phyloP scores from a whole-genome alignment of 2,797 vertebrate species.

The Pangasius krempfi region DNA sequence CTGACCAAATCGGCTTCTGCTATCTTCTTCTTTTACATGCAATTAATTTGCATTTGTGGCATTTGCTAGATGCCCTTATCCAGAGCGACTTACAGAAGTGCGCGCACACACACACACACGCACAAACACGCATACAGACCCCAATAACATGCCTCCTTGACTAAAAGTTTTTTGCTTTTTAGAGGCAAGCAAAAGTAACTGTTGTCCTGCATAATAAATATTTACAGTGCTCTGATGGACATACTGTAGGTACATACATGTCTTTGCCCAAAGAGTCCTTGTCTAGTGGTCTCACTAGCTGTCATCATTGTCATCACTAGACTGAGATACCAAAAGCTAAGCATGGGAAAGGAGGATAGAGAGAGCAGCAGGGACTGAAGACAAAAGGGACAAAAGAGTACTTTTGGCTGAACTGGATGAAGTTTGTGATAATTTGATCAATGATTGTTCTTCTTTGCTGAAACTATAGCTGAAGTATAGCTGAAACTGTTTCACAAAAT shows the following conservation, averaged over 20 bases:
- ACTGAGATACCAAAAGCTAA: constrained; percentile 3
- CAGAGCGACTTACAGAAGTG: neutral
- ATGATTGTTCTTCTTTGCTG: neutral
- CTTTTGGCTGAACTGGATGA: no score
- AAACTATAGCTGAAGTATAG: neutral
- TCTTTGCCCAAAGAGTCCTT: constrained; percentile 7
- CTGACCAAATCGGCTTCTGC: constrained; percentile 41
- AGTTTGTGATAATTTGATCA: neutral
- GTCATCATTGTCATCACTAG: neutral
- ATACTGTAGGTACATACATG: neutral
- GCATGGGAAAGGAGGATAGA: constrained; percentile 1
- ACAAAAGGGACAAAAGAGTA: no score
- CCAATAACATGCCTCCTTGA: neutral
- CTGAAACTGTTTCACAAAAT: neutral
- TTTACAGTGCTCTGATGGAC: neutral
- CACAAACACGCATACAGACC: neutral
- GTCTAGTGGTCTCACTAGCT: neutral
- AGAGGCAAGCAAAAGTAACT: neutral
- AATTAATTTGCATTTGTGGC: neutral
- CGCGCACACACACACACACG: neutral
- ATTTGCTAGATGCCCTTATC: neutral
- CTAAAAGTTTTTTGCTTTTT: neutral
- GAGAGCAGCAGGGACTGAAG: no score
- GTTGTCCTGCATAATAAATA: constrained; percentile 1
- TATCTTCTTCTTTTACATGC: constrained; percentile 20